Evolutionary conservation across 35 echinoderm and acorn worm species (phyloP).

Genomic region (Eucidaris tribuloides): DNA sequence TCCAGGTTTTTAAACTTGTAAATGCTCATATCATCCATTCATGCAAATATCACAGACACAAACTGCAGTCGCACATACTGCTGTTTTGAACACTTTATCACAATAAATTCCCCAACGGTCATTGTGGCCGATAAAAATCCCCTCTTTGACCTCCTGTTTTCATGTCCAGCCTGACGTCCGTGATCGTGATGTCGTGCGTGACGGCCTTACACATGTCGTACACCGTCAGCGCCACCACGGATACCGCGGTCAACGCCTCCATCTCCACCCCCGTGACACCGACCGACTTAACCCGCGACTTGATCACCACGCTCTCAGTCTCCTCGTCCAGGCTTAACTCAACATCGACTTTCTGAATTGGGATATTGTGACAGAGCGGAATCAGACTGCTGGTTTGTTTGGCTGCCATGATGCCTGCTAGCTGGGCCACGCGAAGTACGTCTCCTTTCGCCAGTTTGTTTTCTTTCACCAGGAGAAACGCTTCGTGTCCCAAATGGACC

Average conservation of each 20-base stretch:
- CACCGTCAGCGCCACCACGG: constrained; percentile 84
- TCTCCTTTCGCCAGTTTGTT: constrained; percentile 69
- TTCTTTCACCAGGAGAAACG: constrained; percentile 51
- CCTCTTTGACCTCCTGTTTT: constrained; percentile 88
- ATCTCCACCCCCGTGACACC: constrained; percentile 87
- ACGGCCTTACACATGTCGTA: constrained; percentile 99
- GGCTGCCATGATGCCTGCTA: constrained; percentile 89
- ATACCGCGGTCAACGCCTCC: constrained; percentile 90
- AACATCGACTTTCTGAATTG: constrained; percentile 76
- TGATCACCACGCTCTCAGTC: constrained; percentile 16
- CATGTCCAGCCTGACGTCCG: constrained; percentile 48
- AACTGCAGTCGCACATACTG: no score
- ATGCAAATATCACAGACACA: no score
- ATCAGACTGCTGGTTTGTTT: constrained; percentile 81
- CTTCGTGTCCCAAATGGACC: constrained; percentile 56
- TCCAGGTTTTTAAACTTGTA: no score
- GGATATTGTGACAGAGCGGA: constrained; percentile 97
- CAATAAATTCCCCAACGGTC: no score
- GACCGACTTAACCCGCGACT: constrained; percentile 53
- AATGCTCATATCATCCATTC: no score
- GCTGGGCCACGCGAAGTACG: constrained; percentile 59
- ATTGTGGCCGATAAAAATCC: constrained; percentile 42
- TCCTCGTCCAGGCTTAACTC: constrained; percentile 5
- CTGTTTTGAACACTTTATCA: no score
- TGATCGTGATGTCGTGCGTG: constrained; percentile 71